These are phyloP conservation scores for Pycnonotus jocosus DNA, from an alignment of 2,113 vertebrate genomes.

Conservation along the genomic window DNA sequence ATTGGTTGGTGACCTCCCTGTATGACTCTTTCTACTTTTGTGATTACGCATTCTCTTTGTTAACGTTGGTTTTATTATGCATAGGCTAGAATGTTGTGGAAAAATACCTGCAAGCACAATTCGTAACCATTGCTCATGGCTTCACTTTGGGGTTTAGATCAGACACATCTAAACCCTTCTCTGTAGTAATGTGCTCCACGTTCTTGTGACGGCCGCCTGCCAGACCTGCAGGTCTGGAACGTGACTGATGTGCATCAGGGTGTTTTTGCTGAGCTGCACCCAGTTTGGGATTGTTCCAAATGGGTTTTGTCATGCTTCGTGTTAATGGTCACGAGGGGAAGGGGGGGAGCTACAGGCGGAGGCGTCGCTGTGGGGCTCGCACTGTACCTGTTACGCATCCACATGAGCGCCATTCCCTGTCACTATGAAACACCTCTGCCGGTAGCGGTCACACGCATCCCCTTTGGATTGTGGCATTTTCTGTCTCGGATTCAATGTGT, in stretches of 20 bases:
- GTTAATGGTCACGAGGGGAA: neutral
- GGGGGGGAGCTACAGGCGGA: neutral
- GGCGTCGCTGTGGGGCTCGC: conserved; percentile 36
- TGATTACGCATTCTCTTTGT: conserved; percentile 18
- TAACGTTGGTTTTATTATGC: conserved; percentile 30
- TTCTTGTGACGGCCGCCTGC: conserved; percentile 18
- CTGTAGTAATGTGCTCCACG: conserved; percentile 37
- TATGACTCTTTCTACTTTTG: conserved; percentile 33
- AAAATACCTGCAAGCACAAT: conserved; percentile 61
- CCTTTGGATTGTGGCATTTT: conserved; percentile 69
- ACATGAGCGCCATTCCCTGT: conserved; percentile 60
- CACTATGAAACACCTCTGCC: conserved; percentile 42
- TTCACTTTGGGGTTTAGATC: conserved; percentile 48
- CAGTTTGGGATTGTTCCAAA: neutral
- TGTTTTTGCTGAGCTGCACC: neutral
- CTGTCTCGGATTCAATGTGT: conserved; percentile 71
- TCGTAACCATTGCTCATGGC: conserved; percentile 44
- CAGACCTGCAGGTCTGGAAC: conserved; percentile 24
- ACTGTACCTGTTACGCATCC: conserved; percentile 57
- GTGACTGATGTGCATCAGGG: conserved; percentile 2
- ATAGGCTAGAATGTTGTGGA: conserved; percentile 36
- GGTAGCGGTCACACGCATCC: conserved; percentile 49
- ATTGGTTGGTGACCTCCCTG: conserved; percentile 27
- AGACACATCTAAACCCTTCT: conserved; percentile 57
- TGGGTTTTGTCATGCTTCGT: conserved; percentile 39